These are phyloP conservation scores for Nemotelus pantherinus DNA, from an alignment of 2,888 invertebrate species.

Conservation along the genomic window DNA sequence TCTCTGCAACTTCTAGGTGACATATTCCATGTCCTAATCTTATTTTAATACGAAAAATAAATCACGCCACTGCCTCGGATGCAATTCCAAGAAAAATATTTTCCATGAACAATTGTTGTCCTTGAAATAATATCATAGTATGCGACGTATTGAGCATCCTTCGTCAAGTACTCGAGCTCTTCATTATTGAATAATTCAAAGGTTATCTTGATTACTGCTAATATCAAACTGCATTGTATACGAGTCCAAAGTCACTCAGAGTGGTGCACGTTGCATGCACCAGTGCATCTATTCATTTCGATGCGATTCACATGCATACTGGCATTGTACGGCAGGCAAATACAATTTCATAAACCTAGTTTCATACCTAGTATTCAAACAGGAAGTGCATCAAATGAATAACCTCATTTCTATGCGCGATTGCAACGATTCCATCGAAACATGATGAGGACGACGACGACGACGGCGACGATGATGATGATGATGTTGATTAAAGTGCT, in stretches of 20 bases:
- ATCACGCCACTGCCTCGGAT: too few relatives aligned
- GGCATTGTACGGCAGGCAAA: conserved; percentile 26
- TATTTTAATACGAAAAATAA: too few relatives aligned
- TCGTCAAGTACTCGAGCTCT: neutral
- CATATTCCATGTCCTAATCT: too few relatives aligned
- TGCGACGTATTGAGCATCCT: conserved; percentile 15
- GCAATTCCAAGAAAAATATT: too few relatives aligned
- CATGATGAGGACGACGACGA: neutral
- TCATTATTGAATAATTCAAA: conserved; percentile 29
- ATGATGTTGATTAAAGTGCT: conserved; percentile 25
- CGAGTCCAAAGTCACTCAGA: neutral
- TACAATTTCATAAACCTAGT: neutral
- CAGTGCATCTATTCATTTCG: neutral
- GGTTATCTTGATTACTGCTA: neutral
- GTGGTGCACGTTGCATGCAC: neutral
- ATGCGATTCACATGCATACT: neutral
- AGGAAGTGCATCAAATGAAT: conserved; percentile 31
- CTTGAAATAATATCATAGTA: neutral
- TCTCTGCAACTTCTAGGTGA: too few relatives aligned
- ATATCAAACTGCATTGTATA: conserved; percentile 16
- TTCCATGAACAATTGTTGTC: neutral
- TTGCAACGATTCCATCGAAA: neutral
- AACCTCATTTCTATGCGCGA: conserved; percentile 19
- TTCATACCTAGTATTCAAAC: neutral
- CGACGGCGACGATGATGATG: neutral